Conservation (phyloP, 1,140 invertebrate species). For the Aphis gossypii region DNA sequence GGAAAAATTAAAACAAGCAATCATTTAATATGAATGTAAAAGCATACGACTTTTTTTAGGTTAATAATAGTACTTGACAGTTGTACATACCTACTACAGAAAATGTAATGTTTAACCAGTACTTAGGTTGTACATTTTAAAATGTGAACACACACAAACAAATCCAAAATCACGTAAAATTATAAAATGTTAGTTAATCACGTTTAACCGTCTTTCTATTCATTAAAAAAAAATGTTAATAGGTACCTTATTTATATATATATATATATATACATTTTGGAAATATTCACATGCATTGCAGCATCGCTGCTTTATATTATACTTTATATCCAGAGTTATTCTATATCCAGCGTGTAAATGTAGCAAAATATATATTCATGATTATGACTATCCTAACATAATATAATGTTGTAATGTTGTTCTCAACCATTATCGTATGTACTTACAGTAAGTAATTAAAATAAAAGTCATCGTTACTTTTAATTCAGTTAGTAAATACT, state of each 20-base stretch:
- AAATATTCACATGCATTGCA: neutral
- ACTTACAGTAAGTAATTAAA: neutral
- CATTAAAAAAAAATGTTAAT: neutral
- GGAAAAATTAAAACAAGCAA: neutral
- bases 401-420: neutral
- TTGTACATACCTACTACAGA: neutral
- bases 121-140: neutral
- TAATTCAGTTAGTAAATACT: neutral
- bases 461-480: constrained; percentile 10
- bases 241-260: neutral
- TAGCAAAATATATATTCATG: neutral
- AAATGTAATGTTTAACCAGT: neutral
- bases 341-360: neutral
- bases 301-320: neutral
- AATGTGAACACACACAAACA: neutral
- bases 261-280: neutral
- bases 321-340: neutral
- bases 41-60: accelerated
- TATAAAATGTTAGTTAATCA: neutral
- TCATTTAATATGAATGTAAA: neutral
- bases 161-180: neutral
- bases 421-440: neutral
- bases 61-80: neutral
- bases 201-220: neutral
- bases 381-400: neutral